These are phyloP conservation scores for Pedetes capensis DNA, from an alignment of 2,113 vertebrate species.

Conservation along the genomic window DNA sequence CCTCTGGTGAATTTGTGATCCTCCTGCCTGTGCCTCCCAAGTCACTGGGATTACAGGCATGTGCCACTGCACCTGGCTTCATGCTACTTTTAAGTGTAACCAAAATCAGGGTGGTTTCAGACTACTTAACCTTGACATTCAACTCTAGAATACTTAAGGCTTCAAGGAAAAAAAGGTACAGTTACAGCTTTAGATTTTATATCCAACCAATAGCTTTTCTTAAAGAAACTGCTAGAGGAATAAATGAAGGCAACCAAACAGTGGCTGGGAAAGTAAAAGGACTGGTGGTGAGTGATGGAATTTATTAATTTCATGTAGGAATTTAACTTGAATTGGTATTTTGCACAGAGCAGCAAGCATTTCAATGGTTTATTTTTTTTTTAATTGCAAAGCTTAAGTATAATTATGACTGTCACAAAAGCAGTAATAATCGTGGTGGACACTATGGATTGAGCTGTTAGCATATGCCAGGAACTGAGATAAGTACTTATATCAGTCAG, in stretches of 20 bases:
- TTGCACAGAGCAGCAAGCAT: neutral
- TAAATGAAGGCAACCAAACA: neutral
- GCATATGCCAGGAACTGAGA: neutral
- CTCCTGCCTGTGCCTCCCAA: too few species aligned
- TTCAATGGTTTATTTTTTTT: neutral
- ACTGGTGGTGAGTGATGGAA: neutral
- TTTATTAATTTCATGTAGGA: neutral
- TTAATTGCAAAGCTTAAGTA: neutral
- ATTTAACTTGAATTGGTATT: neutral
- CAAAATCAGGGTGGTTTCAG: neutral
- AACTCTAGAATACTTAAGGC: neutral
- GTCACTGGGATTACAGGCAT: too few species aligned
- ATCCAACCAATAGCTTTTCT: neutral
- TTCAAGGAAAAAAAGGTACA: neutral
- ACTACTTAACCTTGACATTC: neutral
- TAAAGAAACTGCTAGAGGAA: neutral
- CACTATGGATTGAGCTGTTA: neutral
- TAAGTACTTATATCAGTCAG: neutral
- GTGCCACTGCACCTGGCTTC: too few species aligned
- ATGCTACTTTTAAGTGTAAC: neutral
- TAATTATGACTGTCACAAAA: neutral
- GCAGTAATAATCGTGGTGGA: neutral
- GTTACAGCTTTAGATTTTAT: neutral
- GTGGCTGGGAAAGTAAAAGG: neutral
- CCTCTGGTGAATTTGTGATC: too few species aligned